These are phyloP conservation scores for Enteromius unitaeniatus DNA, from an alignment of 2,797 vertebrate genomes.

Conservation along the genomic window DNA sequence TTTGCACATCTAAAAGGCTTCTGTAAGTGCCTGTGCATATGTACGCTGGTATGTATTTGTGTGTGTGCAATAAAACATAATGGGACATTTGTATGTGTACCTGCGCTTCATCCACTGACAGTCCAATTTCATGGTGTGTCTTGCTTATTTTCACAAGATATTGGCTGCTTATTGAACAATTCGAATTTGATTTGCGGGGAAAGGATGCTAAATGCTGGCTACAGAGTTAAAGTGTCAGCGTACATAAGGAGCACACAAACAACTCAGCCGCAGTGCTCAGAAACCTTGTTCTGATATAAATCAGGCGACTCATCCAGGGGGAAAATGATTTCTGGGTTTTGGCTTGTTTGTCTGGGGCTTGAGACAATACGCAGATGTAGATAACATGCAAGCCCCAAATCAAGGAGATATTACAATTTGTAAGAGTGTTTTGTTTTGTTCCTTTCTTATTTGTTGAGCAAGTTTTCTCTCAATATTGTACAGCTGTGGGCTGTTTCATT, in stretches of 20 bases:
- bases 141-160: conserved; percentile 78
- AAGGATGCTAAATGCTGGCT: conserved; percentile 69
- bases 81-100: conserved; percentile 77
- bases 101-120: conserved; percentile 71
- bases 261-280: conserved; percentile 17
- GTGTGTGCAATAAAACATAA: conserved; percentile 60
- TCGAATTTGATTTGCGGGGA: conserved; percentile 78
- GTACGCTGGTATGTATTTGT: conserved; percentile 24
- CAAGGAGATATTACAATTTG: conserved; percentile 37
- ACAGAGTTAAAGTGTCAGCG: conserved; percentile 67
- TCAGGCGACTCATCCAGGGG: conserved; percentile 70
- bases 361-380: conserved; percentile 58
- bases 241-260: conserved; percentile 62
- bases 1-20: conserved; percentile 3
- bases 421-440: conserved; percentile 43
- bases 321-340: conserved; percentile 66
- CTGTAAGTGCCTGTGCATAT: conserved; percentile 2
- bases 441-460: conserved; percentile 26
- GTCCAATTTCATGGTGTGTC: conserved; percentile 82
- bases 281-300: conserved; percentile 70
- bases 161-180: conserved; percentile 78
- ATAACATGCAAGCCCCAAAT: conserved; percentile 23
- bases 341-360: conserved; percentile 66
- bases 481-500: neutral
- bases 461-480: conserved; percentile 17